phyloP scores from a whole-genome alignment of 2,797 vertebrate species.

The Tinamus major region DNA sequence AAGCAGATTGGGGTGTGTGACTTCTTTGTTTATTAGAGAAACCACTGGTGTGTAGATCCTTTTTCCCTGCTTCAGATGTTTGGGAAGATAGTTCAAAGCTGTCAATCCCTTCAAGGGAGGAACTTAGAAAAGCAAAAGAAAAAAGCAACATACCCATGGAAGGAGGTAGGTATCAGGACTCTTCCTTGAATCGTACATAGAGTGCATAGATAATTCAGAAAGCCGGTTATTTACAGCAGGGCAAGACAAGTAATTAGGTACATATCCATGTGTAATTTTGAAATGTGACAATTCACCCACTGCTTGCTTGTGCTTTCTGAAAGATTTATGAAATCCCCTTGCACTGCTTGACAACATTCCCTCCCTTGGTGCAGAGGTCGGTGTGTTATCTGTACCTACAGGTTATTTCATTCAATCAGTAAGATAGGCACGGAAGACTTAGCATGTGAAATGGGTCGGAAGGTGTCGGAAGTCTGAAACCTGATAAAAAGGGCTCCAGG shows the following conservation, averaged over 20 bases:
- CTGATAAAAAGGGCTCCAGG: neutral
- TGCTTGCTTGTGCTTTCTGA: neutral
- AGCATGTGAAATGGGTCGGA: neutral
- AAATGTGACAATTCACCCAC: constrained; percentile 27
- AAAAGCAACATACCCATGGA: neutral
- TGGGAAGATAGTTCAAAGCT: constrained; percentile 55
- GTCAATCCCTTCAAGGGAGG: constrained; percentile 22
- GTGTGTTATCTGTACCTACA: neutral
- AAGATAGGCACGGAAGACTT: neutral
- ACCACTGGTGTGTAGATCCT: neutral
- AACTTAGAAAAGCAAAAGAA: constrained; percentile 24
- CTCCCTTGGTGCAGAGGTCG: neutral
- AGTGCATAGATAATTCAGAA: constrained; percentile 41
- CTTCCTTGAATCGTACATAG: constrained; percentile 12
- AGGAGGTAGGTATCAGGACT: constrained; percentile 42
- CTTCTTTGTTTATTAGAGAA: constrained; percentile 50
- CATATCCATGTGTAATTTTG: constrained; percentile 22
- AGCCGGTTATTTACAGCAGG: constrained; percentile 24
- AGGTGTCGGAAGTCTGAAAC: neutral
- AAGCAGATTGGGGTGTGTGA: neutral
- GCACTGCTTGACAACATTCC: neutral
- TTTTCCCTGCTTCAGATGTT: constrained; percentile 43
- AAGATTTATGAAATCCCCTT: neutral
- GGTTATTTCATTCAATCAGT: neutral
- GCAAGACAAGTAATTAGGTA: constrained; percentile 41